Percentiles rank a stretch among this genome's conserved stretches.
Conservation (phyloP, 35 echinoderm and acorn worm species). For the Eucidaris tribuloides region DNA sequence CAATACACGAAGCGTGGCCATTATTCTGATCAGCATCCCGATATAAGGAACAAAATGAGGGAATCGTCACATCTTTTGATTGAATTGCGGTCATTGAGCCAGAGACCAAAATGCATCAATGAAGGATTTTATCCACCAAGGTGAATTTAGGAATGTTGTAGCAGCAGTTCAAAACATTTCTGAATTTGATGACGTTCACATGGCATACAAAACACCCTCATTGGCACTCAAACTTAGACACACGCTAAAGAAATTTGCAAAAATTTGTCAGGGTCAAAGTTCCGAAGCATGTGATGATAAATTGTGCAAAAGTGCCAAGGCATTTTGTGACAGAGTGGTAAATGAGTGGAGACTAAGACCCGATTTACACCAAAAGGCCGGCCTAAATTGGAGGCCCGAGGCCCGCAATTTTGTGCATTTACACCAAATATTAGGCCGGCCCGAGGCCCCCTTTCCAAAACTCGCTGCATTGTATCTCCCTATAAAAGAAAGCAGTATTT, state of each 20-base stretch:
- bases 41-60: conserved; percentile 13
- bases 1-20: no score
- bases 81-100: not conserved
- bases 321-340: not conserved
- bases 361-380: no score
- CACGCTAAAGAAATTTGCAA: not conserved
- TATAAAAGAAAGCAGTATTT: no score
- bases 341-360: no score
- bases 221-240: conserved; percentile 1
- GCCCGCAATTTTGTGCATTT: no score
- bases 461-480: no score
- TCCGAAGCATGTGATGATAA: not conserved
- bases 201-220: conserved; percentile 2
- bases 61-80: not conserved
- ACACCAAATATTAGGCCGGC: no score
- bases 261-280: not conserved
- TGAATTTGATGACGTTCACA: not conserved
- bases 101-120: not conserved
- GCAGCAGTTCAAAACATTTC: not conserved
- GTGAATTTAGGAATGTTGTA: not conserved
- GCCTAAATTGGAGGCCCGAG: no score
- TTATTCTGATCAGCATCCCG: not conserved
- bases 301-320: not conserved
- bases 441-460: no score
- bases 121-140: not conserved